Conservation (phyloP, 2,797 vertebrate genomes). For the Myotis pilosus region DNA sequence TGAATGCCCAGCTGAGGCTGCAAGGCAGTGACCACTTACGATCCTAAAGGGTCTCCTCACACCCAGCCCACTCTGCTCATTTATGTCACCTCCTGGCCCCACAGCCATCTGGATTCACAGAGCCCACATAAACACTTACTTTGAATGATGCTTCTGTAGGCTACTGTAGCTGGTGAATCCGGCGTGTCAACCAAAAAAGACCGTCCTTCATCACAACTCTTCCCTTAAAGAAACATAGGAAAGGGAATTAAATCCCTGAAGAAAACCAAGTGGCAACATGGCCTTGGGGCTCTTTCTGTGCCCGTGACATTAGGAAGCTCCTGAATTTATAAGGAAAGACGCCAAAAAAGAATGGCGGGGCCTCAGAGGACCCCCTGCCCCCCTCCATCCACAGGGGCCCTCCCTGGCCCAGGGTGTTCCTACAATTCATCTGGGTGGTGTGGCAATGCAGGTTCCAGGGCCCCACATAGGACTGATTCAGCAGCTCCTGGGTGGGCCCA, state of each 20-base stretch:
- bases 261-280: not conserved
- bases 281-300: not conserved
- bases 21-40: rapidly evolving
- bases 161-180: conserved; percentile 89
- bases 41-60: not conserved
- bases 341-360: rapidly evolving
- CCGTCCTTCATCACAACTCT: conserved; percentile 92
- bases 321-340: too few species aligned
- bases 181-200: conserved; percentile 90
- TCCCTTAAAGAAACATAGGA: conserved; percentile 81
- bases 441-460: not conserved
- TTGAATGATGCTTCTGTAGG: conserved; percentile 90
- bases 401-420: not conserved
- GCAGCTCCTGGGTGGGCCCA: not conserved
- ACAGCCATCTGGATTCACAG: rapidly evolving
- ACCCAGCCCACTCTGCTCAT: not conserved
- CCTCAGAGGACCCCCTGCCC: not conserved
- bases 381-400: not conserved
- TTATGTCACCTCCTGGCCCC: not conserved
- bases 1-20: not conserved
- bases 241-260: not conserved
- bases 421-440: rapidly evolving
- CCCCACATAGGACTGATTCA: not conserved
- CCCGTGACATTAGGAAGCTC: not conserved
- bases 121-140: conserved; percentile 84